Base-by-base conservation (phyloP, 2,797 vertebrate species). In the Sebastiscus albofasciatus region DNA sequence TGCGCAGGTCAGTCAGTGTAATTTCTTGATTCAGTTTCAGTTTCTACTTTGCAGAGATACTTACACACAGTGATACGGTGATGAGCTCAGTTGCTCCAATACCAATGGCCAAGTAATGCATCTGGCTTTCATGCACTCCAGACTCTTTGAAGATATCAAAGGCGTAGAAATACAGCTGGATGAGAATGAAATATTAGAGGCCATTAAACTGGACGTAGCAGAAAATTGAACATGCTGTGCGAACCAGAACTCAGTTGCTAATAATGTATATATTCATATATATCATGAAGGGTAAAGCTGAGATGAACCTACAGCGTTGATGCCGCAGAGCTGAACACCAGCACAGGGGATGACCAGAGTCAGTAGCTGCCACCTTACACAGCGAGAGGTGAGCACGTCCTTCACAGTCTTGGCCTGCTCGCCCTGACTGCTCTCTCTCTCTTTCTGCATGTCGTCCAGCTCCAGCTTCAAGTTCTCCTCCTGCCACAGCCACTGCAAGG, bases 101-200 rank as follows among this genome's bases (percentile, higher is more conserved):
- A 22, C 96, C 96, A 22, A 96, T 90, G 10, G 95, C 94, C 24
- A 96, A 77, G 62, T 97, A 96, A 55, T 88, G 95, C 70, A 86
- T 95, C 91, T 95, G 91, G 31, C 65, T 56, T 56, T 93, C 77
- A 2, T 93, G 77, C 8, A 97, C 93, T 58, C 96, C 96, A 33
- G 95, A 95, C 73, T 96, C 92, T 12, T 67, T 82, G 81, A 97
- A 97, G 80, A 96, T 88, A 73, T 88, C 92, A 69, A 96, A 97
- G 34, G 95, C 94, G 6, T 97, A 97, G 87, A 94, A 96, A 79
- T 96, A 96, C 78, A 97, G 93, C 96, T 97, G 85, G 1, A 66
- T 34, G 26, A 79, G 26, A 75, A 71, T 5, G 9, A 62, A 61
- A 82, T 27, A 68, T 3, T 6, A 67, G 14, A 55, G 3, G 3